Evolutionary conservation across 2,113 vertebrate genomes (phyloP), one percentile per base, ranked within the genome.

Genomic region (Grammatotria lemairii): DNA sequence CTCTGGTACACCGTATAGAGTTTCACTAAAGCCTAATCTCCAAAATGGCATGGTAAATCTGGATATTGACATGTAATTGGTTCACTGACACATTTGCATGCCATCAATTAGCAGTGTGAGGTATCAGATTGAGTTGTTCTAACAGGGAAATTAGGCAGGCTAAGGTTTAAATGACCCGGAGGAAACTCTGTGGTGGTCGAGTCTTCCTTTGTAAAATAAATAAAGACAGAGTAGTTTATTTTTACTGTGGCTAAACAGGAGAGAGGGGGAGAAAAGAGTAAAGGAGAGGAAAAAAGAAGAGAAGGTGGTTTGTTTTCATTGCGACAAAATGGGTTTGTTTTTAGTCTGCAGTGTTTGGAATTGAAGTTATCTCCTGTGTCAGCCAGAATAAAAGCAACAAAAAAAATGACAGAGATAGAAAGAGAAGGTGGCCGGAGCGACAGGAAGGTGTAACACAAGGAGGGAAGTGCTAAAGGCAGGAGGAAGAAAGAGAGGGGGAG

Each of bases 171-270:
- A 87, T 86, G 81, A 91, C 88, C 87, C 11, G 12, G 73, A 93
- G 83, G 91, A 95, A 94, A 93, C 91, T 93, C 92, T 91, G 87
- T 45, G 93, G 95, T 93, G 91, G 92, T 93, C 92, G 49, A 86
- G 86, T 92, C 85, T 86, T 92, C 86, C 91, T 93, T 89, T 10
- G 88, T 54, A 90, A 95, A 96, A 96, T 92, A 96, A 96, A 96
- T 88, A 95, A 85, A 92, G 83, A 53, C 79, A n/a, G 16, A 83
- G 63, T 81, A 81, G 94, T 94, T 95, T 95, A 92, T 96, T 96
- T 95, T 92, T 47, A 90, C 87, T 91, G 65, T 80, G 55, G 88
- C 91, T 93, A 91, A 93, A 94, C 87, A 87, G 86, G 68, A 84
- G 85, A 85, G 38, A 19, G 60, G 51, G 75, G 83, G 63, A 58